These are phyloP conservation scores for Lophius piscatorius DNA, from an alignment of 2,113 vertebrate species.

Conservation along the genomic window DNA sequence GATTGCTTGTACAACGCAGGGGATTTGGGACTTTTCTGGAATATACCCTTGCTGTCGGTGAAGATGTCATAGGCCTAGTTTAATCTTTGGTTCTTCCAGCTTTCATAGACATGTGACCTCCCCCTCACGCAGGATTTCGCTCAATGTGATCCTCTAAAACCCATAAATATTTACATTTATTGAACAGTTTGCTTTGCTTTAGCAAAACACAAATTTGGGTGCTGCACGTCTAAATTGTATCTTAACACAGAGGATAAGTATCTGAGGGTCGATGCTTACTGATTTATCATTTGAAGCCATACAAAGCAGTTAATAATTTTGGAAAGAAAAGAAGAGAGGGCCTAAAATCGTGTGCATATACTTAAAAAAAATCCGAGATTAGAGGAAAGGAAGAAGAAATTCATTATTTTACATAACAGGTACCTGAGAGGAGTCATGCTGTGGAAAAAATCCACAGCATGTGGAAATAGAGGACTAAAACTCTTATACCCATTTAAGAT, in stretches of 20 bases:
- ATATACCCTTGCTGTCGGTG: too few species aligned
- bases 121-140: too few species aligned
- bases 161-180: neutral
- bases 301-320: conserved; percentile 39
- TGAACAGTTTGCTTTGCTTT: neutral
- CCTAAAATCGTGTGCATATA: conserved; percentile 12
- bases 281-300: conserved; percentile 41
- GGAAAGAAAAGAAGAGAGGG: conserved; percentile 24
- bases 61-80: too few species aligned
- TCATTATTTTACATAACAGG: conserved; percentile 1
- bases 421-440: too few species aligned
- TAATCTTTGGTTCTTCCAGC: too few species aligned
- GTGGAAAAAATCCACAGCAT: too few species aligned
- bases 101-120: too few species aligned
- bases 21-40: too few species aligned
- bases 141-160: conserved; percentile 1
- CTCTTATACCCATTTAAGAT: too few species aligned
- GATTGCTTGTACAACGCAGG: too few species aligned
- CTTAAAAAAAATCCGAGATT: conserved; percentile 35
- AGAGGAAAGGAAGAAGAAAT: conserved; percentile 2
- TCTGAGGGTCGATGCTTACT: conserved; percentile 19
- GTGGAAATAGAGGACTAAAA: too few species aligned
- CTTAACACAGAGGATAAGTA: neutral
- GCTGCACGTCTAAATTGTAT: neutral
- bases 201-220: neutral